Conservation (phyloP, 2,797 vertebrate species). For the Pseudochirops cupreus region DNA sequence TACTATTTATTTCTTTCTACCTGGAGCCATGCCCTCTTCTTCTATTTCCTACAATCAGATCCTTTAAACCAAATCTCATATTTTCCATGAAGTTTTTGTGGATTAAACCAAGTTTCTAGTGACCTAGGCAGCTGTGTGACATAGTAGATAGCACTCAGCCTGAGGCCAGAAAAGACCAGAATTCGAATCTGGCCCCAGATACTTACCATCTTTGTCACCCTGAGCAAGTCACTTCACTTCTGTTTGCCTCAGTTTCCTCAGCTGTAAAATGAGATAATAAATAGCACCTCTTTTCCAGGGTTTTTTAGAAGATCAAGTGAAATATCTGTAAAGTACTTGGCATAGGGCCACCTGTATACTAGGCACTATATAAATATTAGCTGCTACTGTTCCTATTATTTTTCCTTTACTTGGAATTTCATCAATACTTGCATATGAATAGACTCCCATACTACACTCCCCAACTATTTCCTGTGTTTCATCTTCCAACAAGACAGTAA, state of each 20-base stretch:
- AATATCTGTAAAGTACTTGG: not conserved
- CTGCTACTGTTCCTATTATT: not conserved
- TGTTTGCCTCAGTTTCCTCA: not conserved
- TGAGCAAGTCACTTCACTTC: not conserved
- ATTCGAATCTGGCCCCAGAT: not conserved
- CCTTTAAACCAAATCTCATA: not conserved
- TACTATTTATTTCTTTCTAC: not conserved
- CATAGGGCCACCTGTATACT: not conserved
- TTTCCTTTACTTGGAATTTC: not conserved
- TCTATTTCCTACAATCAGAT: not conserved
- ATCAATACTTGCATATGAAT: not conserved
- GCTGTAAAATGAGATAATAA: not conserved
- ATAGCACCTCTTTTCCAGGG: not conserved
- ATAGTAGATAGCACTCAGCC: not conserved
- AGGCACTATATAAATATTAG: not conserved
- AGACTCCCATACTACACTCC: not conserved
- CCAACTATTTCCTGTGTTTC: not conserved
- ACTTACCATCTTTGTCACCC: not conserved
- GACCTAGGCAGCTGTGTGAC: not conserved
- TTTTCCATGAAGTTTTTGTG: not conserved
- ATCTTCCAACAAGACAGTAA: not conserved
- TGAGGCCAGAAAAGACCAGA: not conserved
- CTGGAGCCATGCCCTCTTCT: not conserved
- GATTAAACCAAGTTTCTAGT: not conserved
- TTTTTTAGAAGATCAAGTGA: not conserved